Evolutionary conservation across 2,888 invertebrate genomes (phyloP).

Genomic region (Autographa gamma): DNA sequence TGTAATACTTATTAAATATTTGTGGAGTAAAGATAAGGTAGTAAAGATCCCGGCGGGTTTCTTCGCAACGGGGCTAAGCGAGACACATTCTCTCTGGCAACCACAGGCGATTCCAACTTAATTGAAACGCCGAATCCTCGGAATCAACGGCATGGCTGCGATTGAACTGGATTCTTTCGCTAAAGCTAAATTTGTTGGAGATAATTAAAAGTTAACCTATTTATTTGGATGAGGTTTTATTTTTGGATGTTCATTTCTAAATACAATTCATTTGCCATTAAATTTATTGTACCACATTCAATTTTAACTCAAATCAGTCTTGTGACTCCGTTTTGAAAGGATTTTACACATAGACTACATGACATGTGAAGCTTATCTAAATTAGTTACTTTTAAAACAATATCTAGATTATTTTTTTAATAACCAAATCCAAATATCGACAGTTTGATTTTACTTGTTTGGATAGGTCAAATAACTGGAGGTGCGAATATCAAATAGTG

Average conservation of each 20-base stretch:
- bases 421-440: too few species aligned
- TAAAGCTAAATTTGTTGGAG: slow-evolving; percentile 28
- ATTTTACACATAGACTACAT: too few species aligned
- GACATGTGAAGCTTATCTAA: too few species aligned
- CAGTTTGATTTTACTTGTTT: neutral
- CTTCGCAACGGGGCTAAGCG: slow-evolving; percentile 10
- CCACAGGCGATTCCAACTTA: slow-evolving; percentile 58
- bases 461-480: neutral
- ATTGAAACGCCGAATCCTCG: slow-evolving; percentile 68
- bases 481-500: neutral
- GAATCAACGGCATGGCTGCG: slow-evolving; percentile 40
- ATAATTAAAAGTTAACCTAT: slow-evolving; percentile 23
- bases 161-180: slow-evolving; percentile 30
- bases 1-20: slow-evolving; percentile 6
- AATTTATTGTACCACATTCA: too few species aligned
- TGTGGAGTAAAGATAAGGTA: neutral
- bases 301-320: too few species aligned
- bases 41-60: slow-evolving; percentile 13
- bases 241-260: neutral
- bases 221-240: slow-evolving; percentile 19
- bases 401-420: too few species aligned
- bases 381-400: neutral
- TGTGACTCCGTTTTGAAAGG: too few species aligned
- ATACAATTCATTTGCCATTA: neutral
- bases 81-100: slow-evolving; percentile 33